A percentile compares a stretch with the other conserved stretches of the same genome.
phyloP scores from a whole-genome alignment of 2,797 vertebrate genomes.

The Molossus alvarezi region DNA sequence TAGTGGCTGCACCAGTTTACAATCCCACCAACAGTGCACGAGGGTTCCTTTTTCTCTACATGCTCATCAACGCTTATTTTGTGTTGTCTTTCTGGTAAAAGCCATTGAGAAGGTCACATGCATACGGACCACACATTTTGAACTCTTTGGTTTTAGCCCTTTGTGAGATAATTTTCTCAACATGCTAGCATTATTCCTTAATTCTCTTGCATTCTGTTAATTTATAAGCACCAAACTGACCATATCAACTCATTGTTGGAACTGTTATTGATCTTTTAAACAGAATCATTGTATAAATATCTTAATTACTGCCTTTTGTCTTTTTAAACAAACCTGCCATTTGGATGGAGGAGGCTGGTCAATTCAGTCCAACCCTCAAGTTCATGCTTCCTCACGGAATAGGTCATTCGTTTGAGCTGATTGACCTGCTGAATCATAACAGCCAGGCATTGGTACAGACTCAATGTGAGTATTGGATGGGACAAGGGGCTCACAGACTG shows the following conservation, averaged over 20 bases:
- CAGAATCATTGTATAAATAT: background rate
- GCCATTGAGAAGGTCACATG: background rate
- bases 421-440: background rate
- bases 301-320: background rate
- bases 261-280: background rate
- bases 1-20: background rate
- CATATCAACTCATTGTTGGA: background rate
- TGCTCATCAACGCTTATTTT: background rate
- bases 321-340: background rate
- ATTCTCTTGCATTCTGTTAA: constrained; percentile 36
- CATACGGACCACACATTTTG: background rate
- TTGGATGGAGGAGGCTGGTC: background rate
- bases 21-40: background rate
- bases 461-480: background rate
- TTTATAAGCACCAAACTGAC: background rate
- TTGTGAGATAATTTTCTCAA: constrained; percentile 18
- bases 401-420: background rate
- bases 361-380: background rate
- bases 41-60: background rate
- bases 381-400: background rate
- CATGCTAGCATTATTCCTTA: background rate
- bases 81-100: background rate
- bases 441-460: background rate
- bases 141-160: background rate
- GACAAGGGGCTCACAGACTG: background rate